A percentile compares a stretch with the other conserved stretches of the same genome.
Conservation (phyloP, 2,888 invertebrate genomes). For the Digitonthophagus gazella region DNA sequence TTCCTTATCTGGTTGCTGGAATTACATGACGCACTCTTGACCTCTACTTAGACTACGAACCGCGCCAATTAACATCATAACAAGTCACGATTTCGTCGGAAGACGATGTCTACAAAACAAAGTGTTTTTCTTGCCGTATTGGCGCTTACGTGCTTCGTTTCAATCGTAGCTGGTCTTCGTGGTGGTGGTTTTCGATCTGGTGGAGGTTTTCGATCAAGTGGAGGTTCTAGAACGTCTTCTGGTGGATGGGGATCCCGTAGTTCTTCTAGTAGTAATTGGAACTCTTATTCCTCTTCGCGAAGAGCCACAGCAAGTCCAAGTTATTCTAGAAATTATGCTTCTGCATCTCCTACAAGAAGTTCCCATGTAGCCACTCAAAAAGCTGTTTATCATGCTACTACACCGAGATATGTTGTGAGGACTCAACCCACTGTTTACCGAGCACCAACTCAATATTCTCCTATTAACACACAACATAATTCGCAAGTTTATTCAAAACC, state of each 20-base stretch:
- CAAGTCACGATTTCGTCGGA: background rate
- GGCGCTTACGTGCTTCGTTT: background rate
- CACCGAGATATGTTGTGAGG: background rate
- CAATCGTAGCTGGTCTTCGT: background rate
- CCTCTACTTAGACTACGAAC: background rate
- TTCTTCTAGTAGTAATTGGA: background rate
- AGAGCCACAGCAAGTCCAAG: background rate
- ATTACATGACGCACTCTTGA: background rate
- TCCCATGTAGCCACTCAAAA: background rate
- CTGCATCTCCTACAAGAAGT: background rate
- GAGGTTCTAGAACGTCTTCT: background rate
- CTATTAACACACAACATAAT: background rate
- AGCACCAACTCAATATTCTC: background rate
- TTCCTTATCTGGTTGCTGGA: background rate
- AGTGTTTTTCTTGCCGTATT: background rate
- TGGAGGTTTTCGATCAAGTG: background rate
- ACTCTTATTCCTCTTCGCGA: background rate
- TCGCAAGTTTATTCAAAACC: constrained; percentile 7
- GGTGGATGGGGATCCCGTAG: background rate
- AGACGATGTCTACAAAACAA: background rate
- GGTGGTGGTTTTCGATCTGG: background rate
- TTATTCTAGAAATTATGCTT: background rate
- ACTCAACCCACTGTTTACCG: background rate
- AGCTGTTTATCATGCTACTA: background rate
- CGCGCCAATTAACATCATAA: background rate